Base-by-base conservation (phyloP, 2,797 vertebrate genomes). In the Takifugu ocellatus region DNA sequence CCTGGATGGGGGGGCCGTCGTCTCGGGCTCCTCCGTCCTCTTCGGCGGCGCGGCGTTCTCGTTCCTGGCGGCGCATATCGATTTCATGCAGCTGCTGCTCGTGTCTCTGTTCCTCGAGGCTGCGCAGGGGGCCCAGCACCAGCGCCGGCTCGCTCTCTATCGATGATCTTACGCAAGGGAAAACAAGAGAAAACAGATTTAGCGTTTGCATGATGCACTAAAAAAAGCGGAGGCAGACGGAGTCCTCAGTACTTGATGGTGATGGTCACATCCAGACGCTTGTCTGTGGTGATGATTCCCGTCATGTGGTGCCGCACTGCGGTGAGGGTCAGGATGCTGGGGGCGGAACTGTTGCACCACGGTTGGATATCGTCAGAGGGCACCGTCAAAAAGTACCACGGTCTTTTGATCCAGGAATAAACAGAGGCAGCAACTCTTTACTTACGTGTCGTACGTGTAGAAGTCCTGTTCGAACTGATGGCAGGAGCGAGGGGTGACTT, bases 371-470 rank as follows among this genome's bases (percentile, higher is more conserved):
- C 7, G 15, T 51, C 8, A 52, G 5, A 44, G 26, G 1, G 25
- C 4, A 59, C 10, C 56, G 26, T 2, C 2, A 1, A 33, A 5
- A 17, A 0, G 5, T 1, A 46, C 0, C 39, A 42, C 8, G 17
- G 1, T 29, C 1, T 21, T 53, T 26, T 15, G 48, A 25, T 3
- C 1, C 3, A 17, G 25, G 25, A 61, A 70, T 8, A n/a, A 55
- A 51, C 6, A 24, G 1, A 48, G 12, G 24, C 12, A 9, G 16
- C 2, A 2, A 47, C 21, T 1, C 17, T 9, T 49, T 49, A 67
- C 97, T 92, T 92, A 99, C 97, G 97, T 99, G 83, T 97, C 96
- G 0, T 99, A 99, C 49, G 93, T 98, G 84, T 99, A 99, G 88
- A 94, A 95, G 0, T 96, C 92, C 52, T 98, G 97, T 21, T 99